Conservation (phyloP, 2,888 invertebrate genomes). For the Bellardia pandia region DNA sequence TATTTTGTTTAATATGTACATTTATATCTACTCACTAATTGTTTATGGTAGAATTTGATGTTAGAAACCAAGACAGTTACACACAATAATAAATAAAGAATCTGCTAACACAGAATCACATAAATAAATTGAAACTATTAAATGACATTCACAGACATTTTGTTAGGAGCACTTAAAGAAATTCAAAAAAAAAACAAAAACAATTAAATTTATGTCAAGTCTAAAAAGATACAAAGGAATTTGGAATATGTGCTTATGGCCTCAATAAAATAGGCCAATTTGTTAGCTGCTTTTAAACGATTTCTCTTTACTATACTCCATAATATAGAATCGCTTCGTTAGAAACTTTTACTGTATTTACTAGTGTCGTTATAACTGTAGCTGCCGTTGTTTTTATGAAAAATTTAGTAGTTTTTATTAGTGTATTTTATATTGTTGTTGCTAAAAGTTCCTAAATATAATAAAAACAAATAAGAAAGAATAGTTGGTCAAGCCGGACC, state of each 20-base stretch:
- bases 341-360: slow-evolving; percentile 25
- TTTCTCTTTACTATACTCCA: neutral
- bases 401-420: too few relatives aligned
- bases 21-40: slow-evolving; percentile 45
- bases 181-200: neutral
- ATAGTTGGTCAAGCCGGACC: too few relatives aligned
- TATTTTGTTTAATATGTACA: neutral
- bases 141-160: neutral
- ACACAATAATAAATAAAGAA: slow-evolving; percentile 2
- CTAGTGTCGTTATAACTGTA: neutral
- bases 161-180: neutral
- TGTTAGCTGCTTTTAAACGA: neutral
- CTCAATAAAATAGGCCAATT: too few relatives aligned
- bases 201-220: neutral
- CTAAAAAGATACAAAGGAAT: too few relatives aligned
- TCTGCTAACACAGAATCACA: neutral
- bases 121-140: slow-evolving; percentile 26
- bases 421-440: slow-evolving; percentile 10
- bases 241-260: too few relatives aligned
- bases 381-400: neutral
- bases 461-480: slow-evolving; percentile 7
- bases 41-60: slow-evolving; percentile 55
- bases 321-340: neutral
- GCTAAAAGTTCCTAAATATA: slow-evolving; percentile 15
- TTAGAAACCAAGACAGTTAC: slow-evolving; percentile 26